Evolutionary conservation across 2,888 invertebrate genomes (phyloP).

Genomic region (Trachelus troglodyta): DNA sequence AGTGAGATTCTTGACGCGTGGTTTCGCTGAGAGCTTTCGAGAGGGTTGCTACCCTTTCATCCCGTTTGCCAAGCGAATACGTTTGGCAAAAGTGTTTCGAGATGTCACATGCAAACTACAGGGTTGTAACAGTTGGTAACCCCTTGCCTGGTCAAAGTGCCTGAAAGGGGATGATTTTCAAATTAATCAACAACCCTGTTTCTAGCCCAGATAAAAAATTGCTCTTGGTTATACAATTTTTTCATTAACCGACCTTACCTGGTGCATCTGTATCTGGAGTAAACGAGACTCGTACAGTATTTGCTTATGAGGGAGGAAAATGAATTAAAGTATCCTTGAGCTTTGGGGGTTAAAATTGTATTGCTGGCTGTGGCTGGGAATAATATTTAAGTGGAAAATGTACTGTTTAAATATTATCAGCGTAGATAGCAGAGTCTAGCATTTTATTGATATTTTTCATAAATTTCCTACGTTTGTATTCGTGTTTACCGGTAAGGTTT

Average conservation of each 20-base stretch:
- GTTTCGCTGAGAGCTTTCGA: not conserved
- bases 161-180: not conserved
- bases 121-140: not conserved
- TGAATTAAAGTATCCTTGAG: not conserved
- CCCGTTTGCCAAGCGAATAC: not conserved
- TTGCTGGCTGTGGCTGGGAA: not conserved
- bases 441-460: not conserved
- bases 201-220: not conserved
- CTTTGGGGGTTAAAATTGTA: not conserved
- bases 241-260: not conserved
- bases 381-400: not conserved
- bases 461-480: not conserved
- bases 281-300: not conserved
- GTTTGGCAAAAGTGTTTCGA: not conserved
- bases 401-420: not conserved
- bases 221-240: not conserved
- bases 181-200: not conserved
- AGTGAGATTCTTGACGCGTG: not conserved
- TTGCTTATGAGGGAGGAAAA: not conserved
- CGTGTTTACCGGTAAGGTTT: not conserved
- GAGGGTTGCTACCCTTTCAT: not conserved
- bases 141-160: not conserved
- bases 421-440: not conserved
- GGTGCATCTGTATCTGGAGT: not conserved
- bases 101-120: not conserved